These are phyloP conservation scores for Argentina silus DNA, from an alignment of 2,797 vertebrate genomes.

Conservation along the genomic window DNA sequence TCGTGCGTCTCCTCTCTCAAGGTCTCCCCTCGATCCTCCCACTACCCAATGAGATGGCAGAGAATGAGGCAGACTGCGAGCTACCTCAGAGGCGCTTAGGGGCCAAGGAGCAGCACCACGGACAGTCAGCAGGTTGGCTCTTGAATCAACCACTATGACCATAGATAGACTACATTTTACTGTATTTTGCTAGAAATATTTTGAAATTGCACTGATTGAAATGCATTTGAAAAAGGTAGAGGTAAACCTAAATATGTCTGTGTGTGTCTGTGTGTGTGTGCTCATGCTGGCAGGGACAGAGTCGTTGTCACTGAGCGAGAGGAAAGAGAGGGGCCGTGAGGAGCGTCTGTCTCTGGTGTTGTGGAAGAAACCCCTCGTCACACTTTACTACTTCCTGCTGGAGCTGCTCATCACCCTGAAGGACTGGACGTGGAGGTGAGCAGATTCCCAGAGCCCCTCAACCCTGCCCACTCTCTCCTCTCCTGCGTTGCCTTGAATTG, in stretches of 20 bases:
- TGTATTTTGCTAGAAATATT: neutral
- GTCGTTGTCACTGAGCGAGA: conserved; percentile 69
- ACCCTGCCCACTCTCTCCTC: no score
- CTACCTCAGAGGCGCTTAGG: conserved; percentile 73
- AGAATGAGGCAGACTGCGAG: conserved; percentile 78
- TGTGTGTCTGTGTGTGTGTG: conserved; percentile 12
- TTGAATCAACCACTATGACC: conserved; percentile 1
- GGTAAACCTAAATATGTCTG: neutral
- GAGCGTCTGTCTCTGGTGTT: conserved; percentile 83
- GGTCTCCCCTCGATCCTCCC: conserved; percentile 57
- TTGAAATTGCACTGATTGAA: neutral
- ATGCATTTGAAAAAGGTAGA: neutral
- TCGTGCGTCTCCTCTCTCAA: conserved; percentile 40
- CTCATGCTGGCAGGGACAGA: conserved; percentile 56
- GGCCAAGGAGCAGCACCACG: conserved; percentile 81
- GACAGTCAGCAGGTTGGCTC: conserved; percentile 76
- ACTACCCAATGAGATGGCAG: conserved; percentile 81
- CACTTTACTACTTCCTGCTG: conserved; percentile 87
- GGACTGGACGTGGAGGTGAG: conserved; percentile 87
- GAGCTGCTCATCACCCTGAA: conserved; percentile 84
- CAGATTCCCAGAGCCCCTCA: conserved; percentile 4
- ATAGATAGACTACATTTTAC: conserved; percentile 29
- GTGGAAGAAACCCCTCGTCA: conserved; percentile 85
- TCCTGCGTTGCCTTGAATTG: no score
- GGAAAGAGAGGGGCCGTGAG: conserved; percentile 77